Conservation (phyloP, 2,113 vertebrate genomes). For the Toxostoma redivivum region DNA sequence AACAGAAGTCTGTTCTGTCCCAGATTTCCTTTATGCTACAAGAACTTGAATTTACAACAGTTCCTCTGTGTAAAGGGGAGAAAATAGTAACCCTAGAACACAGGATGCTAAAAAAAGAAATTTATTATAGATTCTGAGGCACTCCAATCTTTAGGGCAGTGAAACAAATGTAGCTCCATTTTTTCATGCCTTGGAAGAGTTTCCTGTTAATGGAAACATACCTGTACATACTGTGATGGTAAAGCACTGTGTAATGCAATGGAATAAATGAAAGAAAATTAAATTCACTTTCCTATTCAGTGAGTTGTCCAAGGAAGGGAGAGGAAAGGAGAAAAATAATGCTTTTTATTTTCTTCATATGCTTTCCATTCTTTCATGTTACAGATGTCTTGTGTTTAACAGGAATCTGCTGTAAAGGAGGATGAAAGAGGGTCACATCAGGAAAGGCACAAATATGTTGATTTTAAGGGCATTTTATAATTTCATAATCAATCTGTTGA, state of each 20-base stretch:
- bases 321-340: background rate
- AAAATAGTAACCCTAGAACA: background rate
- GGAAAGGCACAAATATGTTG: background rate
- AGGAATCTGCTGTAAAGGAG: background rate
- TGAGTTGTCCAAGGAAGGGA: background rate
- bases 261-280: background rate
- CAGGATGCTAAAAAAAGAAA: background rate
- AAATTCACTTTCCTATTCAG: background rate
- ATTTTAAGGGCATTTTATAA: background rate
- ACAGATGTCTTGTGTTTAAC: background rate
- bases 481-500: background rate
- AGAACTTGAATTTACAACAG: background rate
- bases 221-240: background rate
- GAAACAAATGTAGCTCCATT: background rate
- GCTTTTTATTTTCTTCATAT: background rate
- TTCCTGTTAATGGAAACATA: background rate
- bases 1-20: background rate
- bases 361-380: background rate
- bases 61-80: background rate
- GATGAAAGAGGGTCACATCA: background rate
- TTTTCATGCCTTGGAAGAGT: background rate
- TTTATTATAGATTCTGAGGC: background rate
- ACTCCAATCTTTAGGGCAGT: background rate
- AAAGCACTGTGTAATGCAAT: background rate
- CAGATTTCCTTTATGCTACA: background rate